phyloP scores from a whole-genome alignment of 2,888 invertebrate species.

The Schizaphis graminum region DNA sequence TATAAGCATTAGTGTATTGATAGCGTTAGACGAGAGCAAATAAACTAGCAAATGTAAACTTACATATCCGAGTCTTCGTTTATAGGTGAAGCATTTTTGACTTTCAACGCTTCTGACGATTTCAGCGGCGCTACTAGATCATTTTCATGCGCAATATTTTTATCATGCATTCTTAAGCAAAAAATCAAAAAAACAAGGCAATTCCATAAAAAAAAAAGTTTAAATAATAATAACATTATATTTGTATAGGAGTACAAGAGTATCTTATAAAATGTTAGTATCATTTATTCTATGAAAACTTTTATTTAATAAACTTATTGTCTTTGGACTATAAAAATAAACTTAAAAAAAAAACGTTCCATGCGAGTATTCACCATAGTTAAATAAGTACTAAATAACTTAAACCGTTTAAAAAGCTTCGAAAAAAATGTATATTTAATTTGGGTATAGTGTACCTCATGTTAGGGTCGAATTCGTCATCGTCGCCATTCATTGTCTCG shows the following conservation, averaged over 20 bases:
- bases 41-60: constrained; percentile 30
- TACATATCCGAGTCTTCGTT: constrained; percentile 25
- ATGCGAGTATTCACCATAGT: constrained; percentile 34
- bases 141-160: constrained; percentile 60
- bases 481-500: constrained; percentile 69
- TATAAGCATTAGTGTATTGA: constrained; percentile 7
- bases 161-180: constrained; percentile 64
- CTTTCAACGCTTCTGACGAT: constrained; percentile 37
- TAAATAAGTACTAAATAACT: constrained; percentile 18
- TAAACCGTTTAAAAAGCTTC: constrained; percentile 19
- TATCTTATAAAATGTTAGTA: constrained; percentile 4
- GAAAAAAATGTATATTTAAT: background rate
- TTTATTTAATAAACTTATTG: background rate
- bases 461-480: constrained; percentile 66
- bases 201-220: constrained; percentile 36
- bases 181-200: constrained; percentile 51
- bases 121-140: constrained; percentile 55
- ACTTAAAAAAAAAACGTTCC: constrained; percentile 1
- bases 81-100: constrained; percentile 15
- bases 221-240: constrained; percentile 17
- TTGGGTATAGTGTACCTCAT: constrained; percentile 55
- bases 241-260: background rate
- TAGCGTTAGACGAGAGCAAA: constrained; percentile 41
- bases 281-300: background rate
- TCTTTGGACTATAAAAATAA: background rate